Evolutionary conservation across 2,797 vertebrate genomes (phyloP).

Genomic region (Dermochelys coriacea): DNA sequence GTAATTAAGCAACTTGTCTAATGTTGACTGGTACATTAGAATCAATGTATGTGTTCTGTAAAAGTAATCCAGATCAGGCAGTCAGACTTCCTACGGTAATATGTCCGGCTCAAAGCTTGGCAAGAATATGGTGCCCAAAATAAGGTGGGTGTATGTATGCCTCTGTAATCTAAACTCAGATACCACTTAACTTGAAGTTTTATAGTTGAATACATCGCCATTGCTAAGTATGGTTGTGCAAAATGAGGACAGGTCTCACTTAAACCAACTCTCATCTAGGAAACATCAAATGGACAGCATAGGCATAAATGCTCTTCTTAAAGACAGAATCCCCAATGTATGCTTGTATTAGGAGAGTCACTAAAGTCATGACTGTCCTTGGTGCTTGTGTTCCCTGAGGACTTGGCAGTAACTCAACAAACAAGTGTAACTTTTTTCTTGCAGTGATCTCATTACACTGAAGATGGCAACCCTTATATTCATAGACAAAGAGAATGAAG

Average conservation of each 20-base stretch:
- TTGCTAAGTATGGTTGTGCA: not conserved
- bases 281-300: not conserved
- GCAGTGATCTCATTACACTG: not conserved
- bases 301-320: not conserved
- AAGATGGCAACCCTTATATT: conserved; percentile 80
- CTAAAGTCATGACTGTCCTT: not conserved
- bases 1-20: not conserved
- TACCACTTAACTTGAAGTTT: not conserved
- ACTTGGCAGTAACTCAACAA: not conserved
- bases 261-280: not conserved
- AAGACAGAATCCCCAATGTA: not conserved
- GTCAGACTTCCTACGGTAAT: not conserved
- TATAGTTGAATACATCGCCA: not conserved
- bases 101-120: not conserved
- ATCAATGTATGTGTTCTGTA: not conserved
- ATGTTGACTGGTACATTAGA: not conserved
- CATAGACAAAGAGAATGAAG: conserved; percentile 81
- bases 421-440: not conserved
- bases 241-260: not conserved
- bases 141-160: not conserved
- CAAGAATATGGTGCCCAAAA: not conserved
- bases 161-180: not conserved
- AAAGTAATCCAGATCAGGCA: not conserved
- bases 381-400: not conserved
- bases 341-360: not conserved